phyloP scores from a whole-genome alignment of 2,113 vertebrate species.

The Spermophilus dauricus region DNA sequence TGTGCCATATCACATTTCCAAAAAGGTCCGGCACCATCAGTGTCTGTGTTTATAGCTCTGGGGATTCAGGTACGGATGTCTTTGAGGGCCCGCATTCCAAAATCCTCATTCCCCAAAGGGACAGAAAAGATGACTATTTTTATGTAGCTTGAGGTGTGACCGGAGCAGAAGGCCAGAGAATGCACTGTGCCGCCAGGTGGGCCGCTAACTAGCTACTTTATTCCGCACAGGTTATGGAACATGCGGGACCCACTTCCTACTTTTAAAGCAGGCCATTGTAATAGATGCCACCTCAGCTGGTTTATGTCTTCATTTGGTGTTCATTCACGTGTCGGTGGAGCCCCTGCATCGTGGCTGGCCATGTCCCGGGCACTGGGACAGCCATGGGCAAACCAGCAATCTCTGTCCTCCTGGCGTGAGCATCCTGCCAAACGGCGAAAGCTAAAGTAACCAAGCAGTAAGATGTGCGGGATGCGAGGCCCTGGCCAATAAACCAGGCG shows the following conservation, averaged over 20 bases:
- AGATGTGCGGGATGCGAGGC: no score
- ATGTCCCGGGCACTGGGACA: fast-evolving
- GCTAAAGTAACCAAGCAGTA: fast-evolving
- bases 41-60: fast-evolving
- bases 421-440: fast-evolving
- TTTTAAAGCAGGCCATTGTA: no score
- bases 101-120: not conserved
- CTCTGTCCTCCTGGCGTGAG: not conserved
- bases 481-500: no score
- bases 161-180: not conserved
- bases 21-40: not conserved
- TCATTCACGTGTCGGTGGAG: fast-evolving
- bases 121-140: not conserved
- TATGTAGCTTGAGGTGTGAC: fast-evolving
- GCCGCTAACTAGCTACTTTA: fast-evolving
- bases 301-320: not conserved
- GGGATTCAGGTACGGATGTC: no score
- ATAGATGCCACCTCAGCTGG: no score
- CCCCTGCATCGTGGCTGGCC: no score
- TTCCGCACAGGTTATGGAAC: no score
- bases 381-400: not conserved
- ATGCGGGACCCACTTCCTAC: not conserved
- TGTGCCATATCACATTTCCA: no score
- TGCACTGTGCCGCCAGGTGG: no score
- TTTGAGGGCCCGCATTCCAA: no score